Percentiles rank a stretch among this genome's conserved stretches.
Conservation (phyloP, 1,140 invertebrate species). For the Cryptotermes secundus region DNA sequence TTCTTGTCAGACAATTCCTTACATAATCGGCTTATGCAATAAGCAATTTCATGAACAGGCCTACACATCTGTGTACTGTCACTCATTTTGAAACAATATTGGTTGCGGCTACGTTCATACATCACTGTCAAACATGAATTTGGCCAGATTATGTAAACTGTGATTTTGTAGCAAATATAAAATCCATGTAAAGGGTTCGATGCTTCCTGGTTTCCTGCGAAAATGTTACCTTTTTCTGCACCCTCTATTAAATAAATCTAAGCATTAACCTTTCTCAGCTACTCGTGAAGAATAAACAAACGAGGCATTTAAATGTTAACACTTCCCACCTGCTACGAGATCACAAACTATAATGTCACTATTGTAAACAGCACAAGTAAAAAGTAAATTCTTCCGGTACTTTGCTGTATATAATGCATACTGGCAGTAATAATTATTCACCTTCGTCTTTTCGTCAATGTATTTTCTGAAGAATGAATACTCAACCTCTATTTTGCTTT, state of each 20-base stretch:
- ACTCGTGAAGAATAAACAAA: background rate
- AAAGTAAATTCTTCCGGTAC: background rate
- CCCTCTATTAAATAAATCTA: background rate
- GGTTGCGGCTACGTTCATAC: background rate
- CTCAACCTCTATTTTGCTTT: background rate
- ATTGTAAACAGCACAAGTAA: background rate
- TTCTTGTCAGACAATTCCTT: background rate
- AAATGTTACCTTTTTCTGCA: too few relatives aligned
- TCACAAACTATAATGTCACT: background rate
- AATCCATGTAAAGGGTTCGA: too few relatives aligned
- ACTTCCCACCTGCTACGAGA: background rate
- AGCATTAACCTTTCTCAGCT: background rate
- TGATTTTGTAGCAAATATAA: background rate
- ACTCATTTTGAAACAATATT: background rate
- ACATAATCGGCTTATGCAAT: constrained; percentile 5
- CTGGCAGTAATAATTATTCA: background rate
- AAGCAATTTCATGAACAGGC: background rate
- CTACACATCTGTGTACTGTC: background rate
- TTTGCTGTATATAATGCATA: background rate
- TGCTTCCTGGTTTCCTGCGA: too few relatives aligned
- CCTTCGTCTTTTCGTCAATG: background rate
- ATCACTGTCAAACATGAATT: background rate
- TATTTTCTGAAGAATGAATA: background rate
- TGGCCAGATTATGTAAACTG: background rate
- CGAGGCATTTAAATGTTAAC: background rate